phyloP scores from a whole-genome alignment of 2,113 vertebrate genomes.

The Mungos mungo region DNA sequence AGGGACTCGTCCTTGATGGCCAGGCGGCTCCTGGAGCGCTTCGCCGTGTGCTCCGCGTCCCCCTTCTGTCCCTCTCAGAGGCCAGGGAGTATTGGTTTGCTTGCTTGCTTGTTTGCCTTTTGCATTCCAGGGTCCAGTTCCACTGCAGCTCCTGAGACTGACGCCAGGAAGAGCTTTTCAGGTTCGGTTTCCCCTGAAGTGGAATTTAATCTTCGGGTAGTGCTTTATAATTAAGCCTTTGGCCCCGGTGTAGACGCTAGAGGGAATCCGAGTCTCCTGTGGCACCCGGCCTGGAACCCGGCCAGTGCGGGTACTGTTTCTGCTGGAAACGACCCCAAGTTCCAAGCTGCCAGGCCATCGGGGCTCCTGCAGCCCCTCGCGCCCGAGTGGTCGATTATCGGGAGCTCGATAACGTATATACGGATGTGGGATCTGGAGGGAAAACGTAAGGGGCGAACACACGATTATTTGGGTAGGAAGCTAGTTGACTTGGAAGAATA shows the following conservation, averaged over 20 bases:
- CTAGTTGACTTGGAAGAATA: conserved; percentile 15
- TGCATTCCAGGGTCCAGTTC: not conserved
- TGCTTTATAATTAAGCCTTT: not conserved
- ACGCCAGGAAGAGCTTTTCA: not conserved
- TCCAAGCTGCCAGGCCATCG: accelerated
- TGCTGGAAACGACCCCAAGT: not conserved
- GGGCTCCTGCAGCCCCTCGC: accelerated
- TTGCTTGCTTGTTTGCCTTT: not conserved
- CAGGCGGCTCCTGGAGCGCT: not conserved
- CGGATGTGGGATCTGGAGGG: not conserved
- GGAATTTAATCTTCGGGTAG: not conserved
- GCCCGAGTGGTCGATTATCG: accelerated
- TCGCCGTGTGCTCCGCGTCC: not conserved
- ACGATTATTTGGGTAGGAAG: not conserved
- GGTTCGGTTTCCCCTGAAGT: not conserved
- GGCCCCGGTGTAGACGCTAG: not conserved
- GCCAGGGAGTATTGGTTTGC: not conserved
- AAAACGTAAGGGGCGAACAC: not conserved
- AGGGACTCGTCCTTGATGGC: not conserved
- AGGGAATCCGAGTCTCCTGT: not conserved
- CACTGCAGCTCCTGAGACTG: not conserved
- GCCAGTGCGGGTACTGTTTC: not conserved
- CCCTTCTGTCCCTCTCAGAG: not conserved
- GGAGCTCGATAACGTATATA: accelerated
- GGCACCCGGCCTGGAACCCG: not conserved